phyloP scores from a whole-genome alignment of 2,113 vertebrate species.

The Aptenodytes forsteri region DNA sequence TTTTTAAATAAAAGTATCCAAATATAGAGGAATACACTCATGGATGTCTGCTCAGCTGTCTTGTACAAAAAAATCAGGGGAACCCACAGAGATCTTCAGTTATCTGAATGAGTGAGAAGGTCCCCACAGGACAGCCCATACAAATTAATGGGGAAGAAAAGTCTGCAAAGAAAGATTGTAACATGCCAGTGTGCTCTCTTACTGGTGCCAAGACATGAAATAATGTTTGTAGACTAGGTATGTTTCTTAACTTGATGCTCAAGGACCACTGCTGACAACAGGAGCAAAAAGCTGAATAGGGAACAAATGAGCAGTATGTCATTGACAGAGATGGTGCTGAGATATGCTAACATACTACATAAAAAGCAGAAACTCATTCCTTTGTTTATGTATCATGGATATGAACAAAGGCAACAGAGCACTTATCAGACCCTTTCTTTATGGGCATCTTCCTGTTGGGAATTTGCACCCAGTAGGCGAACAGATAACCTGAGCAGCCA shows the following conservation, averaged over 20 bases:
- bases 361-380: not conserved
- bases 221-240: not conserved
- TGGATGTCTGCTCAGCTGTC: not conserved
- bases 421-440: not conserved
- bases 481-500: rapidly evolving
- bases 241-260: not conserved
- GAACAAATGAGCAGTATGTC: not conserved
- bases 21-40: not conserved
- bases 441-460: not conserved
- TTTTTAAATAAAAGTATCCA: not conserved
- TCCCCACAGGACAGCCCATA: not conserved
- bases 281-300: not conserved
- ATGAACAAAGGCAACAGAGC: not conserved
- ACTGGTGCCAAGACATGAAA: not conserved
- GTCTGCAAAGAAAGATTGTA: not conserved
- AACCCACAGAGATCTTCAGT: not conserved
- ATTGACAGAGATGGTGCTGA: not conserved
- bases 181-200: not conserved
- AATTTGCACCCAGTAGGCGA: not conserved
- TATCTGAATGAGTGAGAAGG: not conserved
- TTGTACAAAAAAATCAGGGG: not conserved
- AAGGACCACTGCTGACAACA: not conserved
- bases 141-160: not conserved
- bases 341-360: rapidly evolving
- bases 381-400: not conserved